Percentiles rank a stretch among this genome's conserved stretches.
Evolutionary conservation across 2,797 vertebrate species (phyloP).

Genomic region (Enteromius paludinosus): DNA sequence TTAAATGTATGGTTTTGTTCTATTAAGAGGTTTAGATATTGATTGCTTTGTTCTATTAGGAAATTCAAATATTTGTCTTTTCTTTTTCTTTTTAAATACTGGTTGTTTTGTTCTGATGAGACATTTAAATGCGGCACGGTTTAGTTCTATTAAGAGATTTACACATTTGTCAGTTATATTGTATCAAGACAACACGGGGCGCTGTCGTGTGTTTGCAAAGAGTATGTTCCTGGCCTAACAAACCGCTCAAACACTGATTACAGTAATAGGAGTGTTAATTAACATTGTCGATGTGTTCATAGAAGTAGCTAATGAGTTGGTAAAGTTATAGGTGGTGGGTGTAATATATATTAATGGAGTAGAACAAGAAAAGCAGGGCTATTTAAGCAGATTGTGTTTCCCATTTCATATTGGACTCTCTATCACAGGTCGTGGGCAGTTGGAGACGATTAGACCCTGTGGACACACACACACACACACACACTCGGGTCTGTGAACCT

Average conservation of each 20-base stretch:
- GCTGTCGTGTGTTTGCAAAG: neutral
- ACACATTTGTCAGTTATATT: neutral
- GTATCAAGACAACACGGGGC: neutral
- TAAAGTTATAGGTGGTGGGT: slow-evolving; percentile 43
- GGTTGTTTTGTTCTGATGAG: neutral
- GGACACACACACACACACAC: slow-evolving; percentile 16
- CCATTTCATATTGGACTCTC: slow-evolving; percentile 21
- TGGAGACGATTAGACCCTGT: slow-evolving; percentile 37
- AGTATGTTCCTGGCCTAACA: neutral
- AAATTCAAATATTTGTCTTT: neutral
- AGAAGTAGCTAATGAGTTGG: slow-evolving; percentile 41
- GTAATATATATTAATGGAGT: slow-evolving; percentile 42
- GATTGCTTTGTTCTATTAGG: neutral
- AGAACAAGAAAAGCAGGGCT: slow-evolving; percentile 26
- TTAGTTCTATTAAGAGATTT: neutral
- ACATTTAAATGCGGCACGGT: too few relatives aligned
- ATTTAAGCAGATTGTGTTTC: slow-evolving; percentile 30
- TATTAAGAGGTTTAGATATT: neutral
- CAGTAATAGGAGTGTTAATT: slow-evolving; percentile 15
- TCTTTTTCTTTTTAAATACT: neutral
- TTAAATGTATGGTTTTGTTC: neutral
- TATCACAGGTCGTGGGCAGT: slow-evolving; percentile 25
- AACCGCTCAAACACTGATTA: slow-evolving; percentile 1
- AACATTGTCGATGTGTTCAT: neutral
- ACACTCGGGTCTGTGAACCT: slow-evolving; percentile 1